A percentile compares a stretch with the other conserved stretches of the same genome.
Conservation (phyloP, 2,113 vertebrate genomes). For the Sula dactylatra region DNA sequence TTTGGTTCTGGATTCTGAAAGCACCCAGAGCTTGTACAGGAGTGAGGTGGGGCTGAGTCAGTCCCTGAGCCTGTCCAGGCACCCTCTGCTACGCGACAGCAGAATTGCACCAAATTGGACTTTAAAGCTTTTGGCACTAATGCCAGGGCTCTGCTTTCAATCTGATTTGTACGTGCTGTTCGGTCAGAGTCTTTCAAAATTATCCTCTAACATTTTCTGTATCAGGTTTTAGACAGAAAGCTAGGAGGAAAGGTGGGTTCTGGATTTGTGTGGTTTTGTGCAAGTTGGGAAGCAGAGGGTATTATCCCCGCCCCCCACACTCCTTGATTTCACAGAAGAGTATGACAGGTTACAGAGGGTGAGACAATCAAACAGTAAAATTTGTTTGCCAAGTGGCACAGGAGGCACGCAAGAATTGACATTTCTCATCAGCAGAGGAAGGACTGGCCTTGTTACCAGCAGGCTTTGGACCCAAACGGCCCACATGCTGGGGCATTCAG, state of each 20-base stretch:
- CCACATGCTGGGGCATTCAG: not conserved
- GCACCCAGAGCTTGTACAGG: not conserved
- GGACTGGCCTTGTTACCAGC: not conserved
- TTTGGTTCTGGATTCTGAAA: not conserved
- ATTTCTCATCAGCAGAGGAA: not conserved
- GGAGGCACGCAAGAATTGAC: not conserved
- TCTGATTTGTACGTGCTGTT: accelerated
- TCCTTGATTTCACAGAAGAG: not conserved
- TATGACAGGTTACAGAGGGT: not conserved
- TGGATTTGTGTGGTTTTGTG: not conserved
- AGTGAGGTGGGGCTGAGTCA: not conserved
- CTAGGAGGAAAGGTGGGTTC: not conserved
- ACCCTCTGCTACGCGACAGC: too few species aligned
- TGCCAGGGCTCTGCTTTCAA: not conserved
- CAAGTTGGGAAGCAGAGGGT: not conserved
- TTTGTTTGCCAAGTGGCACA: not conserved
- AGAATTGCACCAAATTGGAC: not conserved
- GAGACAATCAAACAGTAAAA: not conserved
- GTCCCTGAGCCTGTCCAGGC: not conserved
- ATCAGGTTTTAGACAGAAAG: not conserved
- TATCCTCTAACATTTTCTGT: not conserved
- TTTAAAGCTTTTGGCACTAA: not conserved
- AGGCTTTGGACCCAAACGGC: accelerated
- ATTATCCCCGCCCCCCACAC: not conserved
- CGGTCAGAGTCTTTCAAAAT: not conserved